These are phyloP conservation scores for Chondrilla cf. caribensis DNA, from an alignment of 37 sponge, comb jelly and placozoan species.

Conservation along the genomic window DNA sequence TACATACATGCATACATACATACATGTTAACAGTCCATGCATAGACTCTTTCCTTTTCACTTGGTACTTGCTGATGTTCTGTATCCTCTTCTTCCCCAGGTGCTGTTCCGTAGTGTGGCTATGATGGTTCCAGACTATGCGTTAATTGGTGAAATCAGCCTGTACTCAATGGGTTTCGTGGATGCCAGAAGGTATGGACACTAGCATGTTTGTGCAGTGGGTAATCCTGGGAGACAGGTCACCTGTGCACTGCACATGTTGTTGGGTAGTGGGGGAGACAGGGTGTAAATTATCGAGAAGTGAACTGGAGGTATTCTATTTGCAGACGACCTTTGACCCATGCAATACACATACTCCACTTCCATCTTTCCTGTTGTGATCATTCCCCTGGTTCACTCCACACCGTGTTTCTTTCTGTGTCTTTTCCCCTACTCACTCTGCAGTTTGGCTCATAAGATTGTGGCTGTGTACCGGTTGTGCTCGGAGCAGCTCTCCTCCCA, in stretches of 20 bases:
- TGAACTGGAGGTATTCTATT: neutral
- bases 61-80: neutral
- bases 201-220: neutral
- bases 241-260: too few relatives aligned
- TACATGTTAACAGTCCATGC: neutral
- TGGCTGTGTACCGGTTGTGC: conserved; percentile 92
- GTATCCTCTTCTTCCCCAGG: conserved; percentile 27
- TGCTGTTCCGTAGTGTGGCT: conserved; percentile 93
- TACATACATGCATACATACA: neutral
- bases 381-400: too few relatives aligned
- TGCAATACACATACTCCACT: neutral
- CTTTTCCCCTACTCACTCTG: neutral
- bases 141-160: conserved; percentile 96
- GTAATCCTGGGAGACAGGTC: neutral
- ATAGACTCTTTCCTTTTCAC: too few relatives aligned
- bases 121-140: conserved; percentile 99
- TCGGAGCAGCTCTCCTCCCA: conserved; percentile 98
- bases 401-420: too few relatives aligned
- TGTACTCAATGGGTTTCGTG: conserved; percentile 99
- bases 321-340: neutral
- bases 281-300: too few relatives aligned
- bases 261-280: too few relatives aligned
- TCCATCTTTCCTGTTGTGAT: too few relatives aligned
- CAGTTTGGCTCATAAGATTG: conserved; percentile 93
- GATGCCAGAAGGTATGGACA: conserved; percentile 77